Evolutionary conservation across 2,888 invertebrate species (phyloP).

Genomic region (Epirrhoe tristata): DNA sequence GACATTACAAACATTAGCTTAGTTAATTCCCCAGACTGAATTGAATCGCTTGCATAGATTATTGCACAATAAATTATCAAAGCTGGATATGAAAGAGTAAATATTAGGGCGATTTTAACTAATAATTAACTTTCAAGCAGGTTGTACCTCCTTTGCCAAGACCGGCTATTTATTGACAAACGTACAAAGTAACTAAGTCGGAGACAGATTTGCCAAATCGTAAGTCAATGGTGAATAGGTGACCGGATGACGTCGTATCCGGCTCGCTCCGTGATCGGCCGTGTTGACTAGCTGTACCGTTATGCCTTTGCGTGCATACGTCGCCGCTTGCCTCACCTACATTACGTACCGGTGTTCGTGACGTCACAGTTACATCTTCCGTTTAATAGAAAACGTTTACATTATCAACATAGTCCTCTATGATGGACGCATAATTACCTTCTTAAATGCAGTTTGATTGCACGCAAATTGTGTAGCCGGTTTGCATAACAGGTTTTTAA

Average conservation of each 20-base stretch:
- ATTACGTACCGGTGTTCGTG: slow-evolving; percentile 30
- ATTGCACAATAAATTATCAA: background rate
- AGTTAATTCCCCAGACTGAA: background rate
- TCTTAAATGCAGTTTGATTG: background rate
- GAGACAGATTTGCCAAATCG: slow-evolving; percentile 39
- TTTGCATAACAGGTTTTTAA: background rate
- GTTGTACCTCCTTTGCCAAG: background rate
- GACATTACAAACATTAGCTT: slow-evolving; percentile 14
- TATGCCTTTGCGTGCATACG: slow-evolving; percentile 45
- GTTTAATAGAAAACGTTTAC: slow-evolving; percentile 15
- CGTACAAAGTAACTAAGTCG: background rate
- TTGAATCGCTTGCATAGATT: background rate
- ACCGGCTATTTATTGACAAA: background rate
- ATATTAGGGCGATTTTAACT: background rate
- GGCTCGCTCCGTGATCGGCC: slow-evolving; percentile 37
- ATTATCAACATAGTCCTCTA: slow-evolving; percentile 14
- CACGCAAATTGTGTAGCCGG: background rate
- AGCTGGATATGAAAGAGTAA: too few relatives aligned
- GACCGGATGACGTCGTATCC: slow-evolving; percentile 45
- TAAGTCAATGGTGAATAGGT: slow-evolving; percentile 30
- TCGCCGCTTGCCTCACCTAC: slow-evolving; percentile 34
- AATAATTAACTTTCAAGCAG: background rate
- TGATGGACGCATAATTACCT: slow-evolving; percentile 2
- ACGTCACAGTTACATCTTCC: slow-evolving; percentile 33
- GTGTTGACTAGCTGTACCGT: slow-evolving; percentile 42